Percentiles rank a stretch among this genome's conserved stretches.
Conservation (phyloP, 92 coral and sea anemone species). For the Siderastrea radians region DNA sequence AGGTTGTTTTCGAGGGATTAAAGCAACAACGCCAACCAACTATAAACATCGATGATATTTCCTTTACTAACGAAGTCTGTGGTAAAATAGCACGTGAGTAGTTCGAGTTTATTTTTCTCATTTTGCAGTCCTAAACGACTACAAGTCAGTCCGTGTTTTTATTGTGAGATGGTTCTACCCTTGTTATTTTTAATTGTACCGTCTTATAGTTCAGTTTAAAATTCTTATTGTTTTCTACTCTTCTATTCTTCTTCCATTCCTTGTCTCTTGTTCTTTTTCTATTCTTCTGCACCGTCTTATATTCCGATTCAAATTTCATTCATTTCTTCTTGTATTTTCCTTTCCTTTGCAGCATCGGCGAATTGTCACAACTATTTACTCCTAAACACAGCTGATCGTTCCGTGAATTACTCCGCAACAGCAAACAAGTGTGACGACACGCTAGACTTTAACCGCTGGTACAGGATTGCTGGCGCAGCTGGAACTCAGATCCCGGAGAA, state of each 20-base stretch:
- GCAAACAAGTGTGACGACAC: conserved; percentile 42
- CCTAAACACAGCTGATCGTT: conserved; percentile 51
- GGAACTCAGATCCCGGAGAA: conserved; percentile 65
- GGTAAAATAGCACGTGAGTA: conserved; percentile 57
- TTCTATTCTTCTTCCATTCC: too few species aligned
- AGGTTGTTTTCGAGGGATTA: conserved; percentile 57
- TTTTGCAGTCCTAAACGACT: too few species aligned
- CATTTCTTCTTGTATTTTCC: too few species aligned
- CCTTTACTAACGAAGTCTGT: conserved; percentile 68
- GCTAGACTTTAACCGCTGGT: conserved; percentile 59
- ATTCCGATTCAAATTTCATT: too few species aligned
- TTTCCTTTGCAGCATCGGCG: conserved; percentile 39
- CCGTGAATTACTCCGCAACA: conserved; percentile 28
- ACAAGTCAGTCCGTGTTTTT: background rate
- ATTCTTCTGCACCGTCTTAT: too few species aligned
- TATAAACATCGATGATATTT: conserved; percentile 47
- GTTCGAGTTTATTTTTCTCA: too few species aligned
- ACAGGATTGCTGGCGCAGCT: conserved; percentile 65
- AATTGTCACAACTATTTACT: conserved; percentile 59
- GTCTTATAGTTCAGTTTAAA: background rate
- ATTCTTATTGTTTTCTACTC: too few species aligned
- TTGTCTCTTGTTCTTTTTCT: too few species aligned
- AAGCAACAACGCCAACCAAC: conserved; percentile 49
- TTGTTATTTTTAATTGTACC: too few species aligned
- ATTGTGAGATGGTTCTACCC: too few species aligned